These are phyloP conservation scores for Tenthredo amoena DNA, from an alignment of 2,888 invertebrate genomes.

Conservation along the genomic window DNA sequence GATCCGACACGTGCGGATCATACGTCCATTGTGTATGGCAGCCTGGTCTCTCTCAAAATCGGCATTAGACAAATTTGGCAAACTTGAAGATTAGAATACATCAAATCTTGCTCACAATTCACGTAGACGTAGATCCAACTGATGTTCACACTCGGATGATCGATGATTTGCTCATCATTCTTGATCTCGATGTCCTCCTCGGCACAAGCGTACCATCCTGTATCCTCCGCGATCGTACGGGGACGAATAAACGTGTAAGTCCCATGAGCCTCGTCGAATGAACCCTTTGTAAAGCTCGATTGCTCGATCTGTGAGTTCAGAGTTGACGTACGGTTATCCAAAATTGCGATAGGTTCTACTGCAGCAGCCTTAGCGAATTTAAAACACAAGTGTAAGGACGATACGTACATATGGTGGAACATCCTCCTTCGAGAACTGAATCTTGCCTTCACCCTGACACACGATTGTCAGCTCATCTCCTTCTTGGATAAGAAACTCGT, in stretches of 20 bases:
- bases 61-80: background rate
- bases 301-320: background rate
- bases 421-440: slow-evolving; percentile 2
- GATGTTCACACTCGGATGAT: slow-evolving; percentile 58
- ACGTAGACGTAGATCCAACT: slow-evolving; percentile 73
- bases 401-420: background rate
- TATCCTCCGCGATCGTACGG: slow-evolving; percentile 66
- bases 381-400: background rate
- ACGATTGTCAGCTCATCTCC: slow-evolving; percentile 15
- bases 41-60: background rate
- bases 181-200: slow-evolving; percentile 58
- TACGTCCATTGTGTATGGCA: too few species aligned
- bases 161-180: slow-evolving; percentile 52
- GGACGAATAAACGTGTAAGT: slow-evolving; percentile 54
- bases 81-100: background rate
- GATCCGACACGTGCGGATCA: background rate
- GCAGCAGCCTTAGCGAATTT: too few species aligned
- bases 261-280: background rate
- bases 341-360: background rate
- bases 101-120: slow-evolving; percentile 64
- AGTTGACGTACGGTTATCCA: background rate
- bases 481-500: slow-evolving; percentile 6
- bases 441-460: slow-evolving; percentile 22
- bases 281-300: background rate
- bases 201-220: slow-evolving; percentile 74